Conservation (phyloP, 2,888 invertebrate species). For the Acanthopleura granulata region DNA sequence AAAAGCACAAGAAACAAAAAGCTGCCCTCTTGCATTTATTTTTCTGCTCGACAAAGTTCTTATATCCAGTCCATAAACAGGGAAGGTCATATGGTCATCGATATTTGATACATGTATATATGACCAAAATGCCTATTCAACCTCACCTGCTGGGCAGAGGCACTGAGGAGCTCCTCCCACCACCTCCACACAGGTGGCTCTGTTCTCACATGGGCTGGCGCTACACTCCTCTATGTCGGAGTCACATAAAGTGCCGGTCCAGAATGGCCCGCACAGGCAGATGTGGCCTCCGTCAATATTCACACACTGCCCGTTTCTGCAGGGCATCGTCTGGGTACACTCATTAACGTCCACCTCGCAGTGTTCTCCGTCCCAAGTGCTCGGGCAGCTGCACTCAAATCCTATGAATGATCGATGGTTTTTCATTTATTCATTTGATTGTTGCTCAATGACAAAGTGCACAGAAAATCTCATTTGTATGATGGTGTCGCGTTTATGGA, state of each 20-base stretch:
- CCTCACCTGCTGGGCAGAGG: background rate
- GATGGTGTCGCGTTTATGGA: too few relatives aligned
- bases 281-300: constrained; percentile 88
- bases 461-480: too few relatives aligned
- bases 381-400: constrained; percentile 39
- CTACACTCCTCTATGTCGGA: constrained; percentile 42
- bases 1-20: too few relatives aligned
- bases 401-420: background rate
- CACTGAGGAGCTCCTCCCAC: constrained; percentile 13
- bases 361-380: constrained; percentile 32
- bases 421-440: too few relatives aligned
- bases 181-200: constrained; percentile 44
- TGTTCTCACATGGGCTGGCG: constrained; percentile 47
- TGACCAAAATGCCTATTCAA: background rate
- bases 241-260: constrained; percentile 44
- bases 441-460: too few relatives aligned
- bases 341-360: constrained; percentile 41
- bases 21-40: too few relatives aligned
- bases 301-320: constrained; percentile 78
- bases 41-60: too few relatives aligned
- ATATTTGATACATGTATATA: too few relatives aligned
- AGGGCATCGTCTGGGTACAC: constrained; percentile 33
- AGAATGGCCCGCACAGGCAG: constrained; percentile 79
- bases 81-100: too few relatives aligned
- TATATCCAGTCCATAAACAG: too few relatives aligned